Evolutionary conservation across 2,888 invertebrate genomes (phyloP).

Genomic region (Drosophila anceps): DNA sequence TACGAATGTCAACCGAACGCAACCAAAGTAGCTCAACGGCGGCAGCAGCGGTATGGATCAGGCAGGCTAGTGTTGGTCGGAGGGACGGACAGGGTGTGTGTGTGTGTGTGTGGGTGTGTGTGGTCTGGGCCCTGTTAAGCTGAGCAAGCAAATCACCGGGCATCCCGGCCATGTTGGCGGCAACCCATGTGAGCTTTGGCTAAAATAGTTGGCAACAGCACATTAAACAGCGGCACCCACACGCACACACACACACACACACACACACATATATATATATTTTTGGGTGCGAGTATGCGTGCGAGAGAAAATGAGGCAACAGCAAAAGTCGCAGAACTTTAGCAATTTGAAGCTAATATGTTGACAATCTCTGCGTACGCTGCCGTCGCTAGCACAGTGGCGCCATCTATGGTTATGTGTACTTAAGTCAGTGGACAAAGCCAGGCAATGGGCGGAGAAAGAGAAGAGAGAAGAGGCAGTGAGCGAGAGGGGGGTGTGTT

Average conservation of each 20-base stretch:
- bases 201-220: slow-evolving; percentile 83
- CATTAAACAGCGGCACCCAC: slow-evolving; percentile 71
- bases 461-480: not conserved
- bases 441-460: slow-evolving; percentile 23
- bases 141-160: slow-evolving; percentile 78
- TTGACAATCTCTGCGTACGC: slow-evolving; percentile 74
- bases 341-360: slow-evolving; percentile 81
- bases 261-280: not conserved
- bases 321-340: slow-evolving; percentile 81
- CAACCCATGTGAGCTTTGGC: slow-evolving; percentile 80
- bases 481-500: not conserved
- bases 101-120: slow-evolving; percentile 4
- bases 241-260: slow-evolving; percentile 21
- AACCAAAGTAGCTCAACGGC: slow-evolving; percentile 66
- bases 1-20: slow-evolving; percentile 85
- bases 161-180: slow-evolving; percentile 51
- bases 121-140: slow-evolving; percentile 63
- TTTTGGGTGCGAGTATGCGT: slow-evolving; percentile 43
- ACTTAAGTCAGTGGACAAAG: slow-evolving; percentile 75
- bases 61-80: not conserved
- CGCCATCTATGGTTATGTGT: slow-evolving; percentile 74
- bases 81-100: not conserved
- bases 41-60: slow-evolving; percentile 27
- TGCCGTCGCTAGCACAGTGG: slow-evolving; percentile 50
- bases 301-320: slow-evolving; percentile 72